Base-by-base conservation (phyloP, 2,797 vertebrate genomes). In the Spinibarbus caldwelli region DNA sequence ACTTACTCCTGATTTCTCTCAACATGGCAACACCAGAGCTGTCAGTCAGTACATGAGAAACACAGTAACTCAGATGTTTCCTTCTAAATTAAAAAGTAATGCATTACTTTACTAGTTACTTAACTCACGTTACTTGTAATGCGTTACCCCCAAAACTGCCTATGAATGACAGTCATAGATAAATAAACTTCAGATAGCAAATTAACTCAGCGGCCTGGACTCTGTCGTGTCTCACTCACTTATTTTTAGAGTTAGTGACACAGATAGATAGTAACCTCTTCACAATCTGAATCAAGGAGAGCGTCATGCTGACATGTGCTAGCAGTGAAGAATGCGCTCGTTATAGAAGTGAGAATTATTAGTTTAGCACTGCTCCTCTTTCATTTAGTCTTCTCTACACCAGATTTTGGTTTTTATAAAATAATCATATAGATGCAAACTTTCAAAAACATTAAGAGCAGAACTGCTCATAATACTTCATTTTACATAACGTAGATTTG, bases 241-340 rank as follows among this genome's bases (percentile, higher is more conserved):
- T 68, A 68, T 80, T 52, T 80, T 68, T 80, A 68, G 78, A 23
- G 17, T 17, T 29, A n/a, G 47, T 31, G 83, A 52, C 76, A 66
- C 82, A 66, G 57, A 84, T 77, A 66, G 9, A 47, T 17, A 34
- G 7, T 41, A 68, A 59, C 4, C 36, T 43, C 36, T 78, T 43
- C 54, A 26, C 12, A 29, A 11, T 38, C 70, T 64, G 76, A 19
- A 23, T 41, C 23, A 7, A 17, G 34, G 34, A n/a, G 49, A 54
- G 14, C 12, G 21, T 38, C 34, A 76, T 2, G 5, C 62, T 3
- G 57, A 62, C 57, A 15, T 29, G 59, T 15, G 59, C 59, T 62
- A 6, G 64, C 62, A 41, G 19, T 68, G 66, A 38, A 12, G 66
- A 68, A 38, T 41, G 34, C 9, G 2, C 67, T 41, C 5, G 21